phyloP scores from a whole-genome alignment of 2,113 vertebrate genomes.

The Pholis gunnellus region DNA sequence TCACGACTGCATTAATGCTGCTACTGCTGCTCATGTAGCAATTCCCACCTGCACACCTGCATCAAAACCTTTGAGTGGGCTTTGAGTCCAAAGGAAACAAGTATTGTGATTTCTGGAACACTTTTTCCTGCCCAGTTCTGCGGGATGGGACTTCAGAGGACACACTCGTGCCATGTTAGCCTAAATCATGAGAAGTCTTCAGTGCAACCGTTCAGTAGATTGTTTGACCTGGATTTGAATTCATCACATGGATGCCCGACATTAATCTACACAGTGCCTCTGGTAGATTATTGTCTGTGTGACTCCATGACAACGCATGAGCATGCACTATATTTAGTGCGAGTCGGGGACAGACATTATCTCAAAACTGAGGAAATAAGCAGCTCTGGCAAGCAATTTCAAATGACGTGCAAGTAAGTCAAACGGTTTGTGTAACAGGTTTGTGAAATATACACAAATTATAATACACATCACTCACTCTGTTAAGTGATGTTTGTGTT shows the following conservation, averaged over 20 bases:
- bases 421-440: constrained; percentile 13
- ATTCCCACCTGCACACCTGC: background rate
- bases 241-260: background rate
- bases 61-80: background rate
- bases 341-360: background rate
- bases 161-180: background rate
- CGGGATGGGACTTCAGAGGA: background rate
- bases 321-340: constrained; percentile 5
- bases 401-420: background rate
- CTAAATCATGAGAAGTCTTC: background rate
- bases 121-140: background rate
- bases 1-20: background rate
- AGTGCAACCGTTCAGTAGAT: background rate
- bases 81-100: constrained; percentile 5
- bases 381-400: background rate
- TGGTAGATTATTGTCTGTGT: background rate
- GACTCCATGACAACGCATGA: constrained; percentile 15
- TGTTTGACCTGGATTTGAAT: background rate
- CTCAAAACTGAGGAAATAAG: constrained; percentile 18
- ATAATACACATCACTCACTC: constrained; percentile 1
- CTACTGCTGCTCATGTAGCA: background rate
- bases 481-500: constrained; percentile 7
- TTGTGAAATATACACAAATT: background rate
- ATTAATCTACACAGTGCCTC: background rate
- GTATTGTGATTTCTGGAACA: background rate